Percentiles rank a stretch among this genome's conserved stretches.
Evolutionary conservation across 2,888 invertebrate genomes (phyloP).

Genomic region (Caradrina kadenii): DNA sequence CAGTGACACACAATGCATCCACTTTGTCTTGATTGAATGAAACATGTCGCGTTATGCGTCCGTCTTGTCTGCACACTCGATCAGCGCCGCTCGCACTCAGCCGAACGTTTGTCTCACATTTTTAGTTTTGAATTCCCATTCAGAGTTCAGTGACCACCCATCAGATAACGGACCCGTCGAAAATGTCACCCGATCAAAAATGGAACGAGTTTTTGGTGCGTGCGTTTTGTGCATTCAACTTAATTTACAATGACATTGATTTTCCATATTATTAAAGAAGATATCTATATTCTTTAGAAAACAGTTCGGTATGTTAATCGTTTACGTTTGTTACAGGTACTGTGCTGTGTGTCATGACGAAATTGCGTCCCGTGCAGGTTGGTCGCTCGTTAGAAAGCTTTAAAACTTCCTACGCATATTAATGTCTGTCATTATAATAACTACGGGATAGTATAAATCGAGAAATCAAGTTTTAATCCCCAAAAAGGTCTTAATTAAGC

Average conservation of each 20-base stretch:
- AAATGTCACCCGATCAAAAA: constrained; percentile 70
- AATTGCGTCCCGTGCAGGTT: constrained; percentile 76
- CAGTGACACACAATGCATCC: constrained; percentile 76
- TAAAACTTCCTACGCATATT: constrained; percentile 67
- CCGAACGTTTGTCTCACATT: constrained; percentile 60
- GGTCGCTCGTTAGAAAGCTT: constrained; percentile 73
- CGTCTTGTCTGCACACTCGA: constrained; percentile 63
- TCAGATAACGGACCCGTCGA: constrained; percentile 71
- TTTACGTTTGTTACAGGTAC: constrained; percentile 77
- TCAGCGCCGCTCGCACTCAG: constrained; percentile 48
- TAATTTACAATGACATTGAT: constrained; percentile 70
- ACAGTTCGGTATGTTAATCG: constrained; percentile 66
- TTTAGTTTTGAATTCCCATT: constrained; percentile 69
- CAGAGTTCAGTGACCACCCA: constrained; percentile 70
- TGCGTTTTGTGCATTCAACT: constrained; percentile 61
- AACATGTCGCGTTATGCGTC: constrained; percentile 70
- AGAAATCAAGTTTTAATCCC: constrained; percentile 74
- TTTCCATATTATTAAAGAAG: constrained; percentile 68
- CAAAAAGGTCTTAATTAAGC: constrained; percentile 82
- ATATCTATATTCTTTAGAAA: constrained; percentile 60
- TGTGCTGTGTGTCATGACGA: constrained; percentile 67
- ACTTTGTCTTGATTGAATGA: constrained; percentile 83
- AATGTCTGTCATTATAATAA: constrained; percentile 66
- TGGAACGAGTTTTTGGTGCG: constrained; percentile 71
- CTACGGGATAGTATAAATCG: constrained; percentile 62